Evolutionary conservation across 2,888 invertebrate species (phyloP).

Genomic region (Nephrotoma flavescens): DNA sequence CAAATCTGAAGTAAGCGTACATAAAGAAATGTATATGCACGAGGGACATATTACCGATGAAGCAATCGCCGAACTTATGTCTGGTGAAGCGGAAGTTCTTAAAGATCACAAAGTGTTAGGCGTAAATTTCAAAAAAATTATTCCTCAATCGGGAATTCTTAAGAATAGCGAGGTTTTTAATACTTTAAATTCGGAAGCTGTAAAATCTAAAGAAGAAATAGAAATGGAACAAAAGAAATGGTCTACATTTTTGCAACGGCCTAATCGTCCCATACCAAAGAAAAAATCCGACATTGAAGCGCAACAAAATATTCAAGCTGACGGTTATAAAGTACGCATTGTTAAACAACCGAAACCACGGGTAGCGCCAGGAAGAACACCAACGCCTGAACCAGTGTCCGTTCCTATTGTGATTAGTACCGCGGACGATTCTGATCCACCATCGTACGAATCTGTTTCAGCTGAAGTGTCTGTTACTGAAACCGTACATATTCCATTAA

Average conservation of each 20-base stretch:
- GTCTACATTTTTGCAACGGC: conserved; percentile 64
- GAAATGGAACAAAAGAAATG: conserved; percentile 44
- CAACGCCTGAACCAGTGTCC: conserved; percentile 14
- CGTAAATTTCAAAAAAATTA: conserved; percentile 53
- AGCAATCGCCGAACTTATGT: conserved; percentile 49
- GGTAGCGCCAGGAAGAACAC: conserved; percentile 14
- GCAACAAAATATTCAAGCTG: conserved; percentile 20
- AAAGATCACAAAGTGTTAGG: conserved; percentile 44
- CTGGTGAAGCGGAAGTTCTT: conserved; percentile 51
- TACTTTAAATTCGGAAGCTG: conserved; percentile 41
- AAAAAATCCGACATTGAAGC: conserved; percentile 23
- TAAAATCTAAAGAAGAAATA: conserved; percentile 34
- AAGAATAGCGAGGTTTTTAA: conserved; percentile 55
- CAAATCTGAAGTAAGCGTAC: not conserved
- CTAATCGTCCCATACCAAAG: conserved; percentile 49
- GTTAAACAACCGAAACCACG: conserved; percentile 36
- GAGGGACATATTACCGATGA: conserved; percentile 39
- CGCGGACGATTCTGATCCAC: not conserved
- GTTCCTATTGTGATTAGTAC: not conserved
- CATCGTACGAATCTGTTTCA: conserved; percentile 8
- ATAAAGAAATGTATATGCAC: not conserved
- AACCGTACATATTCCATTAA: conserved; percentile 7
- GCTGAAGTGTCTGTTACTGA: conserved; percentile 7
- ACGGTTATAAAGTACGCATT: conserved; percentile 39
- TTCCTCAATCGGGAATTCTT: conserved; percentile 45